Evolutionary conservation across 1,140 invertebrate genomes (phyloP).

Genomic region (Acromyrmex echinatior): DNA sequence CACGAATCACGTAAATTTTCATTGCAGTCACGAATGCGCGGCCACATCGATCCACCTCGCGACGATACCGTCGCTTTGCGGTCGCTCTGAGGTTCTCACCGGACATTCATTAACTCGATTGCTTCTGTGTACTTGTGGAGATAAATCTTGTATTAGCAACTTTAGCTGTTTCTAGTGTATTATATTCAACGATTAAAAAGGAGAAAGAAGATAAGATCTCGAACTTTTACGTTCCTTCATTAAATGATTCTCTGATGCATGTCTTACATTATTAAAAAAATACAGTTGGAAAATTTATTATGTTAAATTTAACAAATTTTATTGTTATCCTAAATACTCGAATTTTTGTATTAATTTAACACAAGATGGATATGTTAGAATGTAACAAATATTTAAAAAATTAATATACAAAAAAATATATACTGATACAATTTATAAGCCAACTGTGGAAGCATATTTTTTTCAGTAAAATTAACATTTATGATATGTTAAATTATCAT

Average conservation of each 20-base stretch:
- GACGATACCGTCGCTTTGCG: slow-evolving; percentile 39
- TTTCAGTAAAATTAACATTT: too few species aligned
- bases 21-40: slow-evolving; percentile 33
- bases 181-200: not conserved
- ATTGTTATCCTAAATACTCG: too few species aligned
- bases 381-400: too few species aligned
- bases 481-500: too few species aligned
- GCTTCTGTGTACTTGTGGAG: not conserved
- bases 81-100: slow-evolving; percentile 2
- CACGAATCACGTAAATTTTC: slow-evolving; percentile 10
- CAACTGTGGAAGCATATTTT: too few species aligned
- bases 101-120: slow-evolving; percentile 43
- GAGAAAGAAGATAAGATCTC: not conserved
- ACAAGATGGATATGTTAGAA: too few species aligned
- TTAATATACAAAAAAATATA: too few species aligned
- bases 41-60: not conserved
- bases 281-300: too few species aligned
- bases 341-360: too few species aligned
- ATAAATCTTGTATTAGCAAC: slow-evolving; percentile 11
- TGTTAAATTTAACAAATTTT: too few species aligned
- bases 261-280: not conserved
- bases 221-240: not conserved
- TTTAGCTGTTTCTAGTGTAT: not conserved
- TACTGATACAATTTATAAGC: too few species aligned
- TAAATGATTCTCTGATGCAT: not conserved